Base-by-base conservation (phyloP, 2,113 vertebrate species). In the Thomomys bottae region DNA sequence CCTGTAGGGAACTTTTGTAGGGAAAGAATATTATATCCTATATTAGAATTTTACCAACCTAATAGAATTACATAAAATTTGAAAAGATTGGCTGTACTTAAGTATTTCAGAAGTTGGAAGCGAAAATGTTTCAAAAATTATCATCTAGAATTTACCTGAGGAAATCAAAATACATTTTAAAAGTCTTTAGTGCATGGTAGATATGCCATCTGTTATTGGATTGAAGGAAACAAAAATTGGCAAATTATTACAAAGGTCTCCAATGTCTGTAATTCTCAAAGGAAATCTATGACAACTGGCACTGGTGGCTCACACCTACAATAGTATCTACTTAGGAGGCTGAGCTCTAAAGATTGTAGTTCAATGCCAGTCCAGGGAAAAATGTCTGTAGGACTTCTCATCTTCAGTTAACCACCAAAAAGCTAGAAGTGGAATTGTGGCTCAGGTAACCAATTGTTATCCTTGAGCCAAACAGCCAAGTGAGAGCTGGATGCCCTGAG, bases 101-200 rank as follows among this genome's bases (percentile, higher is more conserved):
- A 66, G 8, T 89, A 85, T 80, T 89, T 93, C 81, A 81, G n/a
- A 84, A 71, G 5, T 84, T 84, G 67, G 23, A 30, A 88, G 28
- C 83, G 72, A 79, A 88, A 70, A 54, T 57, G 26, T 88, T 90
- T 89, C 26, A 76, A 32, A 87, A 9, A 61, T 66, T 84, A 32
- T 28, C 26, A 54, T 75, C 36, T 77, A 92, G 71, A 95, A 80
- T 81, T 73, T 83, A 76, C 68, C 59, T 38, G 23, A 92, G 8
- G 84, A 92, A 77, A 80, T 45, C 81, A 28, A 87, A 86, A 68
- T 64, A n/a, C 77, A 64, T 64, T 49, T 59, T 85, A 83, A n/a
- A n/a, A 90, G 10, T 67, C 34, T 73, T 85, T 85, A 57, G 66
- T 36, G 88, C 11, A 70, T 66, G 36, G 32, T 49, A 72, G 40